These are phyloP conservation scores for Rhadina sibilatrix DNA, from an alignment of 2,113 vertebrate genomes.

Conservation along the genomic window DNA sequence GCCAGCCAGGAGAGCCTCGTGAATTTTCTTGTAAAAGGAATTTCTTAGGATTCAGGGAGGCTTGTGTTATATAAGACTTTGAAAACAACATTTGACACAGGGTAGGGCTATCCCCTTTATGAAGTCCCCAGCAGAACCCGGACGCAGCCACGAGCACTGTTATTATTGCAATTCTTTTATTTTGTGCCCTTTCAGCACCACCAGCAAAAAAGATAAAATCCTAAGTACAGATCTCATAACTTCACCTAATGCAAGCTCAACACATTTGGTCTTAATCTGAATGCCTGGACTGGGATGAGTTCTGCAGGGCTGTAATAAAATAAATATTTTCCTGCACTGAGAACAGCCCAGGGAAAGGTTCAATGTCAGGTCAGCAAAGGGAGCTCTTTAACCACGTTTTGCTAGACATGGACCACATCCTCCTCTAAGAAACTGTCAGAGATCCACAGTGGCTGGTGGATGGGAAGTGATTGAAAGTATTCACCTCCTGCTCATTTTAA, in stretches of 20 bases:
- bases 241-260: background rate
- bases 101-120: conserved; percentile 35
- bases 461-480: background rate
- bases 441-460: background rate
- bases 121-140: background rate
- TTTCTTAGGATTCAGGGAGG: conserved; percentile 33
- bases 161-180: background rate
- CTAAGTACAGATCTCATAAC: background rate
- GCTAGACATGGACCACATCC: background rate
- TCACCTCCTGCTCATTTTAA: background rate
- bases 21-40: conserved; percentile 56
- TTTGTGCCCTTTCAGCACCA: background rate
- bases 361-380: conserved; percentile 63
- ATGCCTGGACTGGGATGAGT: conserved; percentile 13
- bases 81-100: conserved; percentile 10
- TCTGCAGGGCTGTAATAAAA: conserved; percentile 50
- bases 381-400: conserved; percentile 15
- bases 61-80: conserved; percentile 26
- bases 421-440: background rate
- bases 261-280: conserved; percentile 57
- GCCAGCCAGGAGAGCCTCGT: background rate
- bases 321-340: conserved; percentile 65
- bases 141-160: background rate
- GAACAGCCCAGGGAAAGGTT: conserved; percentile 54
- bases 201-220: conserved; percentile 19